Evolutionary conservation across 1,140 invertebrate genomes (phyloP).

Genomic region (Drosophila saltans): DNA sequence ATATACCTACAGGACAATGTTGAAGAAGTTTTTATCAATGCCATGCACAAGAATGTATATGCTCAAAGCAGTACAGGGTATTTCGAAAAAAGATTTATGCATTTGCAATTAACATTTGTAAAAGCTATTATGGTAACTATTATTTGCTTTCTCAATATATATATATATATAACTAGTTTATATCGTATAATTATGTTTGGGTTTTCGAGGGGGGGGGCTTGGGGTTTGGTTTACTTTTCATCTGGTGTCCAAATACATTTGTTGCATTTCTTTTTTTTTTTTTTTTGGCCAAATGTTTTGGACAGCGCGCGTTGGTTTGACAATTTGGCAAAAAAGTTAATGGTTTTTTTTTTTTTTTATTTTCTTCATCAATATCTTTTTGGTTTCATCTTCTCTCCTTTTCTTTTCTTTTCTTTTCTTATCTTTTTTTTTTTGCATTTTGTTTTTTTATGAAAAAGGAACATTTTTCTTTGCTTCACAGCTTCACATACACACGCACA

Average conservation of each 20-base stretch:
- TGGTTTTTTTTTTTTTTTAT: background rate
- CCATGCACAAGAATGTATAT: no score
- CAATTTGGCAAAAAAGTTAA: conserved; percentile 81
- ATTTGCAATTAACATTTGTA: conserved; percentile 43
- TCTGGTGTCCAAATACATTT: conserved; percentile 55
- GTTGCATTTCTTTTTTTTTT: conserved; percentile 17
- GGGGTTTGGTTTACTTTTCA: conserved; percentile 30
- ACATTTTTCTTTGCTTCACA: conserved; percentile 46
- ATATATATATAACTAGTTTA: conserved; percentile 30
- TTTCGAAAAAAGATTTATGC: background rate
- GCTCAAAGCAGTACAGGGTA: background rate
- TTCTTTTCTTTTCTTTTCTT: background rate
- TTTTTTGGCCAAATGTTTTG: conserved; percentile 60
- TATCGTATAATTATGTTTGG: conserved; percentile 26
- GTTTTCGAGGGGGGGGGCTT: background rate
- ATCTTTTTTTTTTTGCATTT: background rate
- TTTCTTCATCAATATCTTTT: background rate
- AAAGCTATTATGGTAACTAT: conserved; percentile 54
- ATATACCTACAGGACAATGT: no score
- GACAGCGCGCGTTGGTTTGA: conserved; percentile 78
- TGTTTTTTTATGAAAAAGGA: conserved; percentile 55
- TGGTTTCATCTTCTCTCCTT: background rate
- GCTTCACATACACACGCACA: background rate
- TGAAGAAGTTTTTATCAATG: no score
- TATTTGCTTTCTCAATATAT: conserved; percentile 22